Evolutionary conservation across 2,797 vertebrate species (phyloP), one percentile per base, ranked within the genome.

Genomic region (Typhlichthys eigenmanni): DNA sequence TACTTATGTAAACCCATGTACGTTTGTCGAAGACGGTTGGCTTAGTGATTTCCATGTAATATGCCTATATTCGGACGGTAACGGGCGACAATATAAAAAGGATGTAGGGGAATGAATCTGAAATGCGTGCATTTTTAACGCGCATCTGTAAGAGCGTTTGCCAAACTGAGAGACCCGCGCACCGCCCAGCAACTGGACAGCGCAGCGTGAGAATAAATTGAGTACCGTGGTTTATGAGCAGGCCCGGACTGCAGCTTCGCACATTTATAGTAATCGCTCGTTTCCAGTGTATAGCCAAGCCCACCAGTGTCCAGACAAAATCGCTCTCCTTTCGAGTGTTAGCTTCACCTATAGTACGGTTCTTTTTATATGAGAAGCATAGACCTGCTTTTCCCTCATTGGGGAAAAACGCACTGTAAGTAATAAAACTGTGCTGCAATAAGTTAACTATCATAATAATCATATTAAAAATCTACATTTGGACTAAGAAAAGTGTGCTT

Each of bases 191-290:
- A 43, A 48, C 2, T 13, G 49, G 60, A 0, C 48, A 13, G 50
- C 62, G 32, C 76, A 71, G 78, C 1, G 45, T 17, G 50, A 68
- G 62, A 60, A 55, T 4, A 17, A 85, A 70, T 48, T 1, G 69
- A 85, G 79, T 34, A 5, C 80, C 84, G 52, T 1, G 83, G 81
- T 56, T 58, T 9, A 2, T 46, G 47, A 14, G 17, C 50, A 70
- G 89, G 89, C 88, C 89, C 71, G 38, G 74, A 65, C 71, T 17
- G 32, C 57, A 24, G 55, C 75, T 55, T 47, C 48, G 16, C 57
- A 12, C 57, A 52, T 65, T 65, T 52, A 34, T 7, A 38, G 11
- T 70, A 75, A 81, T 71, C 77, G 13, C 50, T 32, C 65, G 63
- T 16, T 47, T 47, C 14, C 29, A 45, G 62, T 70, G 54, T 48